phyloP scores from a whole-genome alignment of 2,797 vertebrate species.

The Parambassis ranga region DNA sequence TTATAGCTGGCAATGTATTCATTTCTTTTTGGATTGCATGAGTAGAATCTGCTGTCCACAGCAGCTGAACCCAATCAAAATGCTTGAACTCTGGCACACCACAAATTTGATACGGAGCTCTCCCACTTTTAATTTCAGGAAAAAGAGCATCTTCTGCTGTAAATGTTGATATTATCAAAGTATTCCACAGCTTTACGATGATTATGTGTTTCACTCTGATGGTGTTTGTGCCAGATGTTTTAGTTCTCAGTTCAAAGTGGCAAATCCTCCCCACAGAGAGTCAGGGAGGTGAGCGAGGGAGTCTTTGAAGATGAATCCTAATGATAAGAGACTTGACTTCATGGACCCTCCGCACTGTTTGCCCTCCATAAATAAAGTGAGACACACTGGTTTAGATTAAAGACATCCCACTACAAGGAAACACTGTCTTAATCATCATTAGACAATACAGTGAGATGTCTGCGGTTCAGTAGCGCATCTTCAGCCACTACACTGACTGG shows the following conservation, averaged over 20 bases:
- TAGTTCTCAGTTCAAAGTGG: conserved; percentile 12
- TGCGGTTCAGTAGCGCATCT: conserved; percentile 15
- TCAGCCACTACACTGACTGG: not conserved
- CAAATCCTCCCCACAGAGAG: not conserved
- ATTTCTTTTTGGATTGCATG: not conserved
- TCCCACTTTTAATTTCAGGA: conserved; percentile 6
- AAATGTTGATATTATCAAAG: not conserved
- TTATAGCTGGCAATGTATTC: not conserved
- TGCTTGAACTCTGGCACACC: not conserved
- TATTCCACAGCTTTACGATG: not conserved
- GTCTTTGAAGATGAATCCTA: conserved; percentile 39
- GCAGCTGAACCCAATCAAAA: conserved; percentile 39
- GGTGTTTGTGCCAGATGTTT: conserved; percentile 48
- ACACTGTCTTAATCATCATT: conserved; percentile 29
- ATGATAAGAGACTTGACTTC: conserved; percentile 34
- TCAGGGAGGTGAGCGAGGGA: not conserved
- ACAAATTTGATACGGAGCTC: conserved; percentile 23
- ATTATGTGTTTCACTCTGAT: conserved; percentile 2
- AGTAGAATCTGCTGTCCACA: not conserved
- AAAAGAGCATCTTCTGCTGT: conserved; percentile 2
- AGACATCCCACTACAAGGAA: conserved; percentile 1
- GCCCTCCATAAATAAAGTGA: conserved; percentile 19
- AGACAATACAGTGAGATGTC: conserved; percentile 13
- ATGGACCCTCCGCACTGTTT: not conserved
- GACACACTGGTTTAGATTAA: conserved; percentile 14